Percentiles rank a stretch among this genome's conserved stretches.
phyloP scores from a whole-genome alignment of 2,113 vertebrate species.

The Pelusios castaneus region DNA sequence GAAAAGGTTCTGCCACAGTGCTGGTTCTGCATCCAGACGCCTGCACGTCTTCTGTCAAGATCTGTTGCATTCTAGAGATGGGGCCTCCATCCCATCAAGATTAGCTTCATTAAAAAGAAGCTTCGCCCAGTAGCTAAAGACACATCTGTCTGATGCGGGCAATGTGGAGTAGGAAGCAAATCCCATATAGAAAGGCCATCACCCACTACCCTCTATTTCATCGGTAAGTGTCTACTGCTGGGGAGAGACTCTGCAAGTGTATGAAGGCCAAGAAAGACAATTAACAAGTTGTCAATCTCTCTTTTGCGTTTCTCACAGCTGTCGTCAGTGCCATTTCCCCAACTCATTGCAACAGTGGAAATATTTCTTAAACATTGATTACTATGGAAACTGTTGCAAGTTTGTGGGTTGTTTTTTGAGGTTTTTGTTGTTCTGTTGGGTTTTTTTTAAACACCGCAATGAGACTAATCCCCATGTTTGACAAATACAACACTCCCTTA shows the following conservation, averaged over 20 bases:
- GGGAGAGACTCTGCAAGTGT: not conserved
- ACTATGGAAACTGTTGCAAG: not conserved
- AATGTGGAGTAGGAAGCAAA: not conserved
- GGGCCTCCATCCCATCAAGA: not conserved
- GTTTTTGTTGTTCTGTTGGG: not conserved
- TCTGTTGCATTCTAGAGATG: not conserved
- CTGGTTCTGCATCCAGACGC: not conserved
- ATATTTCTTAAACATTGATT: not conserved
- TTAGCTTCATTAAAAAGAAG: not conserved
- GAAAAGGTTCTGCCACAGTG: not conserved
- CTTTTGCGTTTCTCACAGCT: not conserved
- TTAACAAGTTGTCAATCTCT: not conserved
- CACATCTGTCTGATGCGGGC: not conserved
- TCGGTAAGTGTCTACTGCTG: not conserved
- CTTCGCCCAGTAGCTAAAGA: not conserved
- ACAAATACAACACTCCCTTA: not conserved
- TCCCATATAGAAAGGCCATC: not conserved
- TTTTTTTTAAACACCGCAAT: not conserved
- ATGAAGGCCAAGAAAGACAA: not conserved
- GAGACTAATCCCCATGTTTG: not conserved
- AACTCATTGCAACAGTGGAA: not conserved
- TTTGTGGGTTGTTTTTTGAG: not conserved
- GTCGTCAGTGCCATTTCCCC: not conserved
- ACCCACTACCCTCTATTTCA: too few species aligned
- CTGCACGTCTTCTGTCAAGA: not conserved